These are phyloP conservation scores for Ophion costatus DNA, from an alignment of 2,888 invertebrate genomes.

Conservation along the genomic window DNA sequence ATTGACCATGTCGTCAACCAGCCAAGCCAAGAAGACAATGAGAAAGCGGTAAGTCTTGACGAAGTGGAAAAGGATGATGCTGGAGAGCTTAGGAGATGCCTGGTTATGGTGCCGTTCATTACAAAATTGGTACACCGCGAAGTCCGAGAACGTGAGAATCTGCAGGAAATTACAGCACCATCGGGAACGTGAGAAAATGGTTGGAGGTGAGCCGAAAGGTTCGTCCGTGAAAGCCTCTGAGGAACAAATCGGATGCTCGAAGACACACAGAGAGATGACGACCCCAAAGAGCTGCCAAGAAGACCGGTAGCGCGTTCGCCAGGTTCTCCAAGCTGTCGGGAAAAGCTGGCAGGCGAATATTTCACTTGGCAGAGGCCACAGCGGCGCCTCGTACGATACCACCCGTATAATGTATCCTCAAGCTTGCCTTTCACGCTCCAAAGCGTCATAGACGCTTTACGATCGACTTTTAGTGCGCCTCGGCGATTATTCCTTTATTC, in stretches of 20 bases:
- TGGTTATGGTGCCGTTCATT: background rate
- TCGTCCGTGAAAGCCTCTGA: constrained; percentile 30
- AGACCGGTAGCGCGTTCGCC: constrained; percentile 33
- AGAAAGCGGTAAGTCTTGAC: background rate
- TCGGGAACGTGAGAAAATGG: constrained; percentile 53
- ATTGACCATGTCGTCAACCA: background rate
- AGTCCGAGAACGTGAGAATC: constrained; percentile 47
- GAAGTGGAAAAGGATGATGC: background rate
- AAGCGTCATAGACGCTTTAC: constrained; percentile 45
- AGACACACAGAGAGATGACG: constrained; percentile 6
- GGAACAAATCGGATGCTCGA: constrained; percentile 23
- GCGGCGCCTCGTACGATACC: constrained; percentile 19
- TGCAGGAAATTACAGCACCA: constrained; percentile 28
- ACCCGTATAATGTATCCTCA: constrained; percentile 34
- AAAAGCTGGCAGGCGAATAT: constrained; percentile 11
- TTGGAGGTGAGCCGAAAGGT: constrained; percentile 5
- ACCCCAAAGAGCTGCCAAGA: constrained; percentile 18
- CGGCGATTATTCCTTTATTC: constrained; percentile 60
- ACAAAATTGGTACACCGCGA: constrained; percentile 22
- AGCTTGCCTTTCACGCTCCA: background rate
- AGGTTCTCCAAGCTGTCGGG: constrained; percentile 21
- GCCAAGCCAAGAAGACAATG: background rate
- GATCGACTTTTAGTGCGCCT: constrained; percentile 59
- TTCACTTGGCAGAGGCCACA: constrained; percentile 11
- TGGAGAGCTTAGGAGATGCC: background rate